Evolutionary conservation across 2,797 vertebrate genomes (phyloP).

Genomic region (Tympanoctomys barrerae): DNA sequence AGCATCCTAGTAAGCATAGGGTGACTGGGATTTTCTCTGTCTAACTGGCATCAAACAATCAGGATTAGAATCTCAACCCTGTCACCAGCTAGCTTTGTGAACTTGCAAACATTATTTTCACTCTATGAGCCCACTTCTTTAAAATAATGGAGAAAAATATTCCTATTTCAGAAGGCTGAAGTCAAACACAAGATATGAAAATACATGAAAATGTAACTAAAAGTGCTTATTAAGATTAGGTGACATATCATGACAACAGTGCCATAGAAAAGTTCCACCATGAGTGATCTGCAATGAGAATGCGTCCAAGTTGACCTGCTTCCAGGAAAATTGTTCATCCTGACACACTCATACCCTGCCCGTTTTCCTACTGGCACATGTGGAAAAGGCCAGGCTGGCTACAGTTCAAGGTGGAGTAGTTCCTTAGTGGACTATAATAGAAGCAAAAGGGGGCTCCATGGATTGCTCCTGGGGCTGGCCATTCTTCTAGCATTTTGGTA

Average conservation of each 20-base stretch:
- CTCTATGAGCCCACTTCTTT: neutral
- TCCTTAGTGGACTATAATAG: neutral
- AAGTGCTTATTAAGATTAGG: neutral
- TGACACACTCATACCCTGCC: neutral
- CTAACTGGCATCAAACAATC: neutral
- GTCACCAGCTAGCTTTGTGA: neutral
- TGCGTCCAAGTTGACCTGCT: neutral
- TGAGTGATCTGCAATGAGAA: neutral
- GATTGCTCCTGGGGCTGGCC: neutral
- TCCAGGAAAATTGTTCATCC: neutral
- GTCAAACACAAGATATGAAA: neutral
- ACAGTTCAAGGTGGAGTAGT: neutral
- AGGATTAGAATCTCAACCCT: neutral
- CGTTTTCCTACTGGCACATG: neutral
- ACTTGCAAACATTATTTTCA: slow-evolving; percentile 23
- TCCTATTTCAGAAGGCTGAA: neutral
- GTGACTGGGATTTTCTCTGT: neutral
- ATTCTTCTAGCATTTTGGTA: neutral
- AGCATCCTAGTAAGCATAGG: neutral
- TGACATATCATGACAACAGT: neutral
- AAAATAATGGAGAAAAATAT: slow-evolving; percentile 28
- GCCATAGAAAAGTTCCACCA: neutral
- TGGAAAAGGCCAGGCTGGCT: slow-evolving; percentile 14
- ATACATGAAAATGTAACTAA: neutral
- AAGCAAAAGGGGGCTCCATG: neutral